Evolutionary conservation across 1,140 invertebrate genomes (phyloP).

Genomic region (Acromyrmex heyeri): DNA sequence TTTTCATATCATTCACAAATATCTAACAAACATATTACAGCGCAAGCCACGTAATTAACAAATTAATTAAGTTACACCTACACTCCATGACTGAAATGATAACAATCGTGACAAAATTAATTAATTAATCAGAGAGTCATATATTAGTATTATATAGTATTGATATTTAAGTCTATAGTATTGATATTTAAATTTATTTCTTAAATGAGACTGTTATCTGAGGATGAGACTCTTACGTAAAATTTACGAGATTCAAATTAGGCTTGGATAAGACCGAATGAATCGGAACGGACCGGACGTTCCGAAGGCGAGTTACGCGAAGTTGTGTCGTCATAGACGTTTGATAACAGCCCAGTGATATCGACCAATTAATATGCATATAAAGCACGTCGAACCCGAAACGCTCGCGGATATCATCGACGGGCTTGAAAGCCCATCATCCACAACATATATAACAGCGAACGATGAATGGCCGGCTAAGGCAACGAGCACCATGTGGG

Average conservation of each 20-base stretch:
- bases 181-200: conserved; percentile 1
- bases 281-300: not conserved
- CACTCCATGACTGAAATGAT: not conserved
- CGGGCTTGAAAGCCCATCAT: conserved; percentile 22
- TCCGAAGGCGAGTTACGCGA: conserved; percentile 8
- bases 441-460: not conserved
- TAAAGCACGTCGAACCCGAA: conserved; percentile 28
- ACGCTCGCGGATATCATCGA: not conserved
- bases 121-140: not conserved
- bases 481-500: conserved; percentile 70
- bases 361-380: conserved; percentile 29
- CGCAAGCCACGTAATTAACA: not conserved
- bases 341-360: conserved; percentile 31
- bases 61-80: not conserved
- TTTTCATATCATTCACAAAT: not conserved
- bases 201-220: not conserved
- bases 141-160: not conserved
- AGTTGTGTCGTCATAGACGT: not conserved
- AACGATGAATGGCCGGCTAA: conserved; percentile 66
- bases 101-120: not conserved
- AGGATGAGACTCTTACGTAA: not conserved
- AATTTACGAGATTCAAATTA: not conserved
- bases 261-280: not conserved
- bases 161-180: not conserved
- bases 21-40: not conserved